Conservation (phyloP, 2,888 invertebrate genomes). For the Euclidia mi region DNA sequence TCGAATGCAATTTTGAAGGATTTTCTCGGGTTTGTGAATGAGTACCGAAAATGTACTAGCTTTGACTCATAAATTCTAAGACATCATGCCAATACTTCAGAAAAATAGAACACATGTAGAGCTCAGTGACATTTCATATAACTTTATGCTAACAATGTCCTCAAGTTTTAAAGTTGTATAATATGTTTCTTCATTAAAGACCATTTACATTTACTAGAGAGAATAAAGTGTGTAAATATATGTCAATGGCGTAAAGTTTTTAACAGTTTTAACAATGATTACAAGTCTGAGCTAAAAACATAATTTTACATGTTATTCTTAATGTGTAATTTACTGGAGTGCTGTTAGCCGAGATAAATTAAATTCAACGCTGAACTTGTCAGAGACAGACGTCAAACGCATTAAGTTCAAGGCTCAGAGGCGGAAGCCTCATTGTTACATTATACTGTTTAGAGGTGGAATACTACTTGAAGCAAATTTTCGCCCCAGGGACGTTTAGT, state of each 20-base stretch:
- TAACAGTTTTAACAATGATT: not conserved
- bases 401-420: constrained; percentile 53
- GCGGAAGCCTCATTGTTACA: constrained; percentile 52
- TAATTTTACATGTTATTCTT: constrained; percentile 57
- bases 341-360: constrained; percentile 61
- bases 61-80: constrained; percentile 31
- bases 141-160: not conserved
- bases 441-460: constrained; percentile 38
- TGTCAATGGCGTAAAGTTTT: no score
- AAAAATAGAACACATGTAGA: not conserved
- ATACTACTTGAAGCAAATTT: constrained; percentile 21
- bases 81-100: constrained; percentile 3
- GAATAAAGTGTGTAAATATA: constrained; percentile 2
- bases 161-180: not conserved
- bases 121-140: constrained; percentile 9
- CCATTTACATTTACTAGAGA: not conserved
- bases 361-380: constrained; percentile 63
- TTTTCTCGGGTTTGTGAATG: constrained; percentile 40
- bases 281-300: constrained; percentile 34
- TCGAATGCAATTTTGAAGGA: constrained; percentile 50
- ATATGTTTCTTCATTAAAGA: not conserved
- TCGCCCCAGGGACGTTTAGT: constrained; percentile 22
- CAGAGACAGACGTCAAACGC: constrained; percentile 63
- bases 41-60: constrained; percentile 23
- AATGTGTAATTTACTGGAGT: constrained; percentile 57